Percentiles rank a stretch among this genome's conserved stretches.
Evolutionary conservation across 1,140 invertebrate genomes (phyloP).

Genomic region (Archivesica marissinica): DNA sequence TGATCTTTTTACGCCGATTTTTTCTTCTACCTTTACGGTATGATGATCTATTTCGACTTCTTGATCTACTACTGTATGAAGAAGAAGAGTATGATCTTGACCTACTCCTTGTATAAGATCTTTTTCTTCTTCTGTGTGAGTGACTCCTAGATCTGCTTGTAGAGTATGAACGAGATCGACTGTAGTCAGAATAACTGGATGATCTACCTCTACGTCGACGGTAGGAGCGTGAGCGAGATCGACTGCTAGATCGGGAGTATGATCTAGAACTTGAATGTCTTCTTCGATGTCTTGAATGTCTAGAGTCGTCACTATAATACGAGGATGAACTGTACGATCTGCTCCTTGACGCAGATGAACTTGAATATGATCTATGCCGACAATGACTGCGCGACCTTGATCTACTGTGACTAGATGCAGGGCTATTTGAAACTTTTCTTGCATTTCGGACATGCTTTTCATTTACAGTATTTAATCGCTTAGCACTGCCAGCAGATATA

Average conservation of each 20-base stretch:
- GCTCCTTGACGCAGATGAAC: conserved; percentile 67
- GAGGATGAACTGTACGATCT: conserved; percentile 77
- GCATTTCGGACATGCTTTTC: conserved; percentile 17
- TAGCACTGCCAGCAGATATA: conserved; percentile 51
- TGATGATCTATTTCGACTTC: conserved; percentile 72
- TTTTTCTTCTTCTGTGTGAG: conserved; percentile 57
- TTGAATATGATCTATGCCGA: conserved; percentile 61
- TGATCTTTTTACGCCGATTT: conserved; percentile 39
- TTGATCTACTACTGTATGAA: conserved; percentile 69
- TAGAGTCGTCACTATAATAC: conserved; percentile 70
- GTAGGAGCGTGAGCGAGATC: conserved; percentile 69
- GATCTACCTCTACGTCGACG: conserved; percentile 65
- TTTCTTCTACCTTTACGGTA: conserved; percentile 61
- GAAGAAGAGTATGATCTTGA: conserved; percentile 69
- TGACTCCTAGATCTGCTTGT: conserved; percentile 68
- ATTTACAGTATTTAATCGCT: conserved; percentile 6
- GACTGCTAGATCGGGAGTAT: conserved; percentile 66
- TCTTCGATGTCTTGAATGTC: conserved; percentile 67
- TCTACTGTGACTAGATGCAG: conserved; percentile 64
- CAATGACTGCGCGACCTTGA: conserved; percentile 58
- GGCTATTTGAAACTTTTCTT: conserved; percentile 55
- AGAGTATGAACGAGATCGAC: conserved; percentile 72
- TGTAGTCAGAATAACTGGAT: conserved; percentile 75
- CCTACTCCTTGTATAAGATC: conserved; percentile 72
- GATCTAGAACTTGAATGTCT: conserved; percentile 67